Evolutionary conservation across 2,888 invertebrate species (phyloP).

Genomic region (Epistrophella euchroma): DNA sequence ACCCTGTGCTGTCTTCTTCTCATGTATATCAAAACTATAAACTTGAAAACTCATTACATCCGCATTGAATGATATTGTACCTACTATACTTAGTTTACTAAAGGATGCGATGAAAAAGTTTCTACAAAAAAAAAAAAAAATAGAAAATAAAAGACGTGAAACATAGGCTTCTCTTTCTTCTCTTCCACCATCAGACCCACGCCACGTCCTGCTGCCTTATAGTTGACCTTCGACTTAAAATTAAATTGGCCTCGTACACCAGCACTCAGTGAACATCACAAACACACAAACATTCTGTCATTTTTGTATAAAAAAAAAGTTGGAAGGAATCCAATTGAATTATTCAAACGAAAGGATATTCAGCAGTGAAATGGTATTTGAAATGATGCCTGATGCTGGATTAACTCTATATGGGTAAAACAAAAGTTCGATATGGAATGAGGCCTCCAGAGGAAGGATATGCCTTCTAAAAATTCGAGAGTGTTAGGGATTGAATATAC

Average conservation of each 20-base stretch:
- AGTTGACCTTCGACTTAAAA: conserved; percentile 56
- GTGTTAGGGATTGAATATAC: background rate
- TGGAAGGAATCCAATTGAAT: conserved; percentile 57
- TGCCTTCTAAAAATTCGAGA: background rate
- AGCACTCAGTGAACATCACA: conserved; percentile 6
- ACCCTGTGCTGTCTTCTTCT: background rate
- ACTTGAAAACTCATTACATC: conserved; percentile 57
- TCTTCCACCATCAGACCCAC: background rate
- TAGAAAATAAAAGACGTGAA: conserved; percentile 7
- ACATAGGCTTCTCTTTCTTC: conserved; percentile 15
- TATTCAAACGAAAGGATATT: conserved; percentile 56
- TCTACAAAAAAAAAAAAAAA: background rate
- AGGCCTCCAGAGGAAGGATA: background rate
- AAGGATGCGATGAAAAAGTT: conserved; percentile 27
- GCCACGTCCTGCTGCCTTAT: background rate
- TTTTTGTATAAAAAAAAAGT: conserved; percentile 34
- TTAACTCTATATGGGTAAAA: conserved; percentile 2
- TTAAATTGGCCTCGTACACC: conserved; percentile 42
- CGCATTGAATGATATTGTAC: conserved; percentile 28
- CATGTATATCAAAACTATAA: conserved; percentile 33
- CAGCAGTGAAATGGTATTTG: conserved; percentile 28
- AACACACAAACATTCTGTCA: background rate
- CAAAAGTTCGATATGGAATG: conserved; percentile 5
- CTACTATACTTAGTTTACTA: background rate
- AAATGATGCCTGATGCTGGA: conserved; percentile 33